Base-by-base conservation (phyloP, 2,888 invertebrate species). In the Ferdinandea cuprea region DNA sequence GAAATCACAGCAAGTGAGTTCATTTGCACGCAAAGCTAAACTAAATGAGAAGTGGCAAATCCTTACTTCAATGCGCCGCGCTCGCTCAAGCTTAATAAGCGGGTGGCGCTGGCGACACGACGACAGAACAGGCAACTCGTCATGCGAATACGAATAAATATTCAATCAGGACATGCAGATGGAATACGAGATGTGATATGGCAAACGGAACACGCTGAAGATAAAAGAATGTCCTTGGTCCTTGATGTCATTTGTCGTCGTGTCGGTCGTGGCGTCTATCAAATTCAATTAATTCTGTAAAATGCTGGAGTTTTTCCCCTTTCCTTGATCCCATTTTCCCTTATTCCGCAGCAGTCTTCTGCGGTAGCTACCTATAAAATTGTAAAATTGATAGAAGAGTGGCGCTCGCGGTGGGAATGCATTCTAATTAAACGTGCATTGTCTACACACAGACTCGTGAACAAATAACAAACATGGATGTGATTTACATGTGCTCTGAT, bases 381-480 rank as follows among this genome's bases (percentile, higher is more conserved):
- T 52, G 68, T 50, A 65, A 56, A 50, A 65, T 71, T 59, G 66
- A 42, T 25, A 40, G 13, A 7, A 13, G 13, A 37, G 13, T 2
- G 28, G 44, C 19, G 15, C 30, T n/a, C 17, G 8, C 28, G 1
- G 40, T 13, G 37, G 32, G 65, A 35, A 50, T 69, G 61, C 69
- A 44, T 68, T 83, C 72, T 83, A 83, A 83, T 83, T 83, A 83
- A 78, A 83, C 83, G 72, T 73, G 52, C 77, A 83, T 83, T 83
- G 83, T 83, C 78, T 73, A 28, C 30, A 54, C 17, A 76, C n/a
- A n/a, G 61, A 63, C 80, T 58, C 52, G 61, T 58, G 66, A 77
- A 71, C 59, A 66, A 71, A 63, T 63, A 81, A 66, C 81, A 78
- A 68, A 73, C 66, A 78, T 61, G 77, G 56, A 83, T 68, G 61